Evolutionary conservation across 2,888 invertebrate genomes (phyloP).

Genomic region (Microctonus brassicae): DNA sequence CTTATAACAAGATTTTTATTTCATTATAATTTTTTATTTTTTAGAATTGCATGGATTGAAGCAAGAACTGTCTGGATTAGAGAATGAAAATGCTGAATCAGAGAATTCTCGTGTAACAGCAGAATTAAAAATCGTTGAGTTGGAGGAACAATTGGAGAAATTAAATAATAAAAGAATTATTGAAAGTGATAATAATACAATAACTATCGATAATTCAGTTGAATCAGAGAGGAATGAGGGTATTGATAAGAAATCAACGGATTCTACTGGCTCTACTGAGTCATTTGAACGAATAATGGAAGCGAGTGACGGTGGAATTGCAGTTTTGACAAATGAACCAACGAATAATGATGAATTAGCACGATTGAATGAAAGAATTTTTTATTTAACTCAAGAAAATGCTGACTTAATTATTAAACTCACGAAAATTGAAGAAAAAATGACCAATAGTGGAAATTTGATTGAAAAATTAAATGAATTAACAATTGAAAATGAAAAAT

Average conservation of each 20-base stretch:
- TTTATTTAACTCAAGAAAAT: conserved; percentile 49
- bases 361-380: conserved; percentile 38
- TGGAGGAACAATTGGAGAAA: conserved; percentile 82
- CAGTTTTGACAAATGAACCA: conserved; percentile 44
- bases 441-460: conserved; percentile 39
- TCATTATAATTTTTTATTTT: conserved; percentile 34
- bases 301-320: conserved; percentile 46
- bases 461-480: conserved; percentile 32
- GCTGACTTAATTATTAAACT: conserved; percentile 53
- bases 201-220: conserved; percentile 65
- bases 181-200: conserved; percentile 67
- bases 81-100: conserved; percentile 75
- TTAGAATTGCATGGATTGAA: conserved; percentile 70
- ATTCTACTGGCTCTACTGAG: conserved; percentile 64
- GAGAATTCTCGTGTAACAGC: conserved; percentile 81
- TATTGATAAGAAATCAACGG: conserved; percentile 52
- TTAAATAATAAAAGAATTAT: conserved; percentile 68
- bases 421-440: conserved; percentile 50
- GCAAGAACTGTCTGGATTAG: conserved; percentile 75
- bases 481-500: conserved; percentile 66
- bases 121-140: conserved; percentile 82
- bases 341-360: too few species aligned
- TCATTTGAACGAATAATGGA: conserved; percentile 66
- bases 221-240: conserved; percentile 55
- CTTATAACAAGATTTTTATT: too few species aligned